Base-by-base conservation (phyloP, 2,797 vertebrate genomes). In the Echeneis naucrates region DNA sequence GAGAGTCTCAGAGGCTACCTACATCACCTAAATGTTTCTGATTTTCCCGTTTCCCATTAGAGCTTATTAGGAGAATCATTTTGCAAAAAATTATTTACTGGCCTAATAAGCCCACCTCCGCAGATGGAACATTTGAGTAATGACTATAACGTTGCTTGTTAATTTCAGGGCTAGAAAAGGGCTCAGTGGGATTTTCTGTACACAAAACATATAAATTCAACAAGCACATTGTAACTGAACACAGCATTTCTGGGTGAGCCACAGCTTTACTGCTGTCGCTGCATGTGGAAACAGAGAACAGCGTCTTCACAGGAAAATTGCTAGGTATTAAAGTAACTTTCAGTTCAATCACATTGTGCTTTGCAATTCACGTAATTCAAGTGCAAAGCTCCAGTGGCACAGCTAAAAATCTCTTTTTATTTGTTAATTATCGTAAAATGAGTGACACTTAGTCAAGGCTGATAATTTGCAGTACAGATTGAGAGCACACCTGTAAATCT, bases 191-290 rank as follows among this genome's bases (percentile, higher is more conserved):
- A 50, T 48, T 37, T 23, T n/a, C 56, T 19, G 55, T 37, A 33
- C 33, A 56, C 37, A 54, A 75, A 80, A 72, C 54, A 71, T 2
- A 52, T 11, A 16, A 37, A 70, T 73, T 74, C 64, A 71, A 53
- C n/a, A 33, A n/a, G 38, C 54, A 2, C 2, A 30, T 21, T 76
- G 48, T 50, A 79, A 80, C 70, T 75, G 66, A 76, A 79, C 59
- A 52, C 59, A 30, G 61, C 42, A n/a, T 75, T 48, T 70, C 9
- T 9, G 50, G 58, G 55, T 81, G 88, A 86, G 79, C 86, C 82
- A 73, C 45, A 8, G 24, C 21, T 40, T 51, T 9, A 55, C 0
- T 16, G 44, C 17, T 24, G 21, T 45, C 24, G 14, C 24, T 33
- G 56, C 14, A 37, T n/a, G 24, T 19, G 21, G 17, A 74, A 44